These are phyloP conservation scores for Herpailurus yagouaroundi DNA, from an alignment of 2,113 vertebrate genomes.

Conservation along the genomic window DNA sequence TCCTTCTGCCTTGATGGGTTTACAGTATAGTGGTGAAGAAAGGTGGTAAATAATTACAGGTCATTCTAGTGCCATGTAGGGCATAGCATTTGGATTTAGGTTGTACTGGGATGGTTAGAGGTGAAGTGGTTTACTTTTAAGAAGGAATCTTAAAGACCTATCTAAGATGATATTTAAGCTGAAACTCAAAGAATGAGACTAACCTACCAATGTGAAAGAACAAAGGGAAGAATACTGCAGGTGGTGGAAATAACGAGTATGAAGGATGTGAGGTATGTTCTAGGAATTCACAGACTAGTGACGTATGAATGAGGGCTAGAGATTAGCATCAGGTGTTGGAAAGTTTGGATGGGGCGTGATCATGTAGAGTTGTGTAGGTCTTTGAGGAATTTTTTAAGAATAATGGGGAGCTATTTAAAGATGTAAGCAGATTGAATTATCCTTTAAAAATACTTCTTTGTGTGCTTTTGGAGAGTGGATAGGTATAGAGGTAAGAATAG, in stretches of 20 bases:
- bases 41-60: slow-evolving; percentile 25
- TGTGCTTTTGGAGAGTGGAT: slow-evolving; percentile 11
- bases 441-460: slow-evolving; percentile 9
- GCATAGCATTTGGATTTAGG: slow-evolving; percentile 4
- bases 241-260: neutral
- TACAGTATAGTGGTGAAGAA: neutral
- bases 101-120: neutral
- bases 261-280: neutral
- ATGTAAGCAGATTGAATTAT: slow-evolving; percentile 11
- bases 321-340: neutral
- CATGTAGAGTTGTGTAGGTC: neutral
- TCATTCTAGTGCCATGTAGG: slow-evolving; percentile 10
- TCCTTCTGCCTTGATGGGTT: neutral
- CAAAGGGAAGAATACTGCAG: neutral
- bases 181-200: slow-evolving; percentile 29
- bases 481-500: neutral
- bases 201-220: neutral
- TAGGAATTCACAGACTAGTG: neutral
- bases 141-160: neutral
- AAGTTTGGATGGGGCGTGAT: neutral
- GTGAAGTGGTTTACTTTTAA: neutral
- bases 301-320: neutral
- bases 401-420: neutral
- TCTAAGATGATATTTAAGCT: neutral
- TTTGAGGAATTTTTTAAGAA: neutral